phyloP scores from a whole-genome alignment of 2,797 vertebrate species.

The Falco peregrinus region DNA sequence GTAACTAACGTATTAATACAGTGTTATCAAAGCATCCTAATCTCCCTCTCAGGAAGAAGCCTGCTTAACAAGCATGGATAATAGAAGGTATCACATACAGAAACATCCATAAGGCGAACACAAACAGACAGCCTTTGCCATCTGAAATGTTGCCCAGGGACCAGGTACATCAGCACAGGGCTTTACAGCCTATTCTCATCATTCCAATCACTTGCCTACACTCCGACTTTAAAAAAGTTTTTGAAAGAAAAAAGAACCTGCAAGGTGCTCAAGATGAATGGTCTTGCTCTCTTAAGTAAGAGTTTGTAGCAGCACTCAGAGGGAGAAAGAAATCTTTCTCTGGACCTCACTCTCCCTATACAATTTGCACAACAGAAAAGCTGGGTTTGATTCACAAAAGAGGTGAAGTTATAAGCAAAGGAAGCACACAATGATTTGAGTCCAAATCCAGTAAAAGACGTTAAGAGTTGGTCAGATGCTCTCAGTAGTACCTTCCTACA shows the following conservation, averaged over 20 bases:
- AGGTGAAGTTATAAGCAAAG: background rate
- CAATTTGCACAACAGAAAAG: slow-evolving; percentile 26
- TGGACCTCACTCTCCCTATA: background rate
- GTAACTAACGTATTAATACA: background rate
- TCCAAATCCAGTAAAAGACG: background rate
- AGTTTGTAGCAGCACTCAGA: background rate
- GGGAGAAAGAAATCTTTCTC: background rate
- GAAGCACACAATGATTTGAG: background rate
- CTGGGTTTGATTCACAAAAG: slow-evolving; percentile 25
- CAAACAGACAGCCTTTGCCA: background rate
- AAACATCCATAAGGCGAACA: fast-evolving
- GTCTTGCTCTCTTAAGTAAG: background rate
- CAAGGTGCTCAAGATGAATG: slow-evolving; percentile 21
- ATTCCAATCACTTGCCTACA: background rate
- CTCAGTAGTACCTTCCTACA: background rate
- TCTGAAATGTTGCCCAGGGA: background rate
- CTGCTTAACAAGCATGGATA: background rate
- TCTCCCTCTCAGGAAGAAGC: background rate
- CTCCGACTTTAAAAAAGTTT: background rate
- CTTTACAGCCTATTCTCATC: background rate
- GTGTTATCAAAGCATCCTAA: background rate
- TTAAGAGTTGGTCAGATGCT: background rate
- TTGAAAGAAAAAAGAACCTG: slow-evolving; percentile 24
- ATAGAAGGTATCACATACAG: background rate
- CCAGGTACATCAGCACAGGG: background rate